Base-by-base conservation (phyloP, 2,113 vertebrate genomes). In the Pachycephala philippinensis region DNA sequence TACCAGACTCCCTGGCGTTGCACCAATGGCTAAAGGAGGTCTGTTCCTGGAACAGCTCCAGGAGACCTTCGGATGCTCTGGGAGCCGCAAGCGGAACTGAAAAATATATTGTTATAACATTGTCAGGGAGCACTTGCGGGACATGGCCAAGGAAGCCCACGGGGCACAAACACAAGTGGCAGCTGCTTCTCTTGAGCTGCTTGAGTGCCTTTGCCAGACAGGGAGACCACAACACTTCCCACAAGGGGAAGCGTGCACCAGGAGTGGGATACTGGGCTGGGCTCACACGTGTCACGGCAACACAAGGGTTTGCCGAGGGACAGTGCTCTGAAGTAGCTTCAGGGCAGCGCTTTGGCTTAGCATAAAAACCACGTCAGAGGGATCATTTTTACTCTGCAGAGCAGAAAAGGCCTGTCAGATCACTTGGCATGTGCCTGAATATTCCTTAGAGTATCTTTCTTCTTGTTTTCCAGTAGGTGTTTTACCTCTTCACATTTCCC, bases 21-120 rank as follows among this genome's bases (percentile, higher is more conserved):
- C 92, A 97, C 53, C 91, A 68, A 76, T 80, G 96, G 69, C 91
- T 95, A 56, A 97, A 98, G 71, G 97, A 98, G 86, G 87, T 97
- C n/a, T 64, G 60, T 50, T 98, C 96, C 91, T 90, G 87, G 75
- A 96, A 96, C 33, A 95, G 74, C 69, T 92, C 97, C 68, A 96
- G 89, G 52, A 90, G 91, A 79, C 94, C 78, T 93, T 11, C 11
- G 39, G 80, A 74, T 49, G 52, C 63, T 84, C 92, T 56, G 19
- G 90, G 93, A 96, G 44, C 66, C 15, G 47, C 87, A 72, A 97
- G 95, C 9, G 94, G 97, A 95, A 97, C 97, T 98, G 95, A 71
- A 86, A 84, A 83, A 68, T 5, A 77, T 4, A 78, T 54, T 27
- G 31, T 14, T 35, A 13, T 7, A 15, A 39, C 6, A n/a, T 11